Evolutionary conservation across 2,888 invertebrate species (phyloP), one percentile per base, ranked within the genome.

Genomic region (Caenorhabditis japonica): DNA sequence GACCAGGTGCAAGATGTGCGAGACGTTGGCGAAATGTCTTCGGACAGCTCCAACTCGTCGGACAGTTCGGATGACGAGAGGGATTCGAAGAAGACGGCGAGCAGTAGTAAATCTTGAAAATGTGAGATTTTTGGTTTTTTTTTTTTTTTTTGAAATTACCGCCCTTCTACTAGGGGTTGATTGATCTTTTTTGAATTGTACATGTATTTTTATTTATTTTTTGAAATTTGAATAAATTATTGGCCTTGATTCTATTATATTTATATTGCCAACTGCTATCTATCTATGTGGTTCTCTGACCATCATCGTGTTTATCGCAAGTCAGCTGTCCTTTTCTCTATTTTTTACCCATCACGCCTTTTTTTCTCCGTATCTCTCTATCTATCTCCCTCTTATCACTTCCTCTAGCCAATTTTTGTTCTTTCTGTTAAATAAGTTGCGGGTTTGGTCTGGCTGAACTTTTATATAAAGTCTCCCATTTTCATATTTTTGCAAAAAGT

Each of bases 21-120:
- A 15, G 70, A 71, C 21, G 69, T 80, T 15, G 78, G 66, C 36
- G 72, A 78, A 60, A 84, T 84, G 83, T 80, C 81, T 30, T 83
- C 82, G 12, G 84, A 81, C 43, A 77, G 77, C 19, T 76, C 76
- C 36, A 79, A 74, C 19, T 71, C 72, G 12, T 82, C 83, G 5
- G 80, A 81, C 43, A 82, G 82, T 41, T 81, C 82, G 4, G 83
- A 79, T 43, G 81, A 81, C 15, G 58, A 64, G 39, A 41, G 47
- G 0, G 4, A 53, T n/a, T 39, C 62, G 15, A 55, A 49, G 51
- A 60, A 38, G 39, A 46, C 52, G 34, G 38, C 55, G 33, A 19
- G 55, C 12, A 51, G 36, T 25, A 39, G 19, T 21, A 66, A 56
- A 46, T 55, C 46, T n/a, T 64, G 15, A 49, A n/a, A 43, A 19